Evolutionary conservation across 64 coral and sea anemone species (phyloP).

Genomic region (Montipora cactus): DNA sequence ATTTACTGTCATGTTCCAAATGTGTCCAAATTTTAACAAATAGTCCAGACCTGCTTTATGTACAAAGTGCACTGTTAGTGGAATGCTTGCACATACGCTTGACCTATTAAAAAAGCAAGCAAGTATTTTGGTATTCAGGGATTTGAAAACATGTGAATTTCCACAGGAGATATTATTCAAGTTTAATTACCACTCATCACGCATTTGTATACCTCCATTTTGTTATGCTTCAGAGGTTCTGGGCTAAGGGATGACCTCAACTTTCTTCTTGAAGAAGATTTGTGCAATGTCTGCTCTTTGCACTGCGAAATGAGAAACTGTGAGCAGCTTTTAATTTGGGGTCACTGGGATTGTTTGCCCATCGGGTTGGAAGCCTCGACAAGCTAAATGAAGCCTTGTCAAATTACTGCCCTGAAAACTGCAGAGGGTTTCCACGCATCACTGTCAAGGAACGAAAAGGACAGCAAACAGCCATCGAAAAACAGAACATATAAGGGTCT

Average conservation of each 20-base stretch:
- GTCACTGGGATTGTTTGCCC: slow-evolving; percentile 42
- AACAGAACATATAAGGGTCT: slow-evolving; percentile 20
- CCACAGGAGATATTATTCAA: neutral
- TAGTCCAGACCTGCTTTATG: too few species aligned
- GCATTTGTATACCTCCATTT: neutral
- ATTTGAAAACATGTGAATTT: neutral
- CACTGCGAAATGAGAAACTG: slow-evolving; percentile 64
- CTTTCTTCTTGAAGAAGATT: slow-evolving; percentile 58
- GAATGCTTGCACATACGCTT: too few species aligned
- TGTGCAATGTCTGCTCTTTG: slow-evolving; percentile 50
- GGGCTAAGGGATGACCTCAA: slow-evolving; percentile 41
- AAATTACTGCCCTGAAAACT: slow-evolving; percentile 61
- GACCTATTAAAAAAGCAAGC: too few species aligned
- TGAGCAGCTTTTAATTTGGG: slow-evolving; percentile 53
- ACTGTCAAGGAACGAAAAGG: slow-evolving; percentile 33
- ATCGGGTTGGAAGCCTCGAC: slow-evolving; percentile 45
- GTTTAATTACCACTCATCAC: neutral
- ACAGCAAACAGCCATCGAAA: slow-evolving; percentile 59
- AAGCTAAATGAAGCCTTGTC: slow-evolving; percentile 29
- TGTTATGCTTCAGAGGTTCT: neutral
- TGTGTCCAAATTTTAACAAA: too few species aligned
- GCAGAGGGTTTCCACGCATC: slow-evolving; percentile 30
- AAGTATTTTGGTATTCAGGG: too few species aligned
- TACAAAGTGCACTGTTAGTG: too few species aligned
- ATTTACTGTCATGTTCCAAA: too few species aligned